phyloP scores from a whole-genome alignment of 2,113 vertebrate genomes.

The Zingel zingel region DNA sequence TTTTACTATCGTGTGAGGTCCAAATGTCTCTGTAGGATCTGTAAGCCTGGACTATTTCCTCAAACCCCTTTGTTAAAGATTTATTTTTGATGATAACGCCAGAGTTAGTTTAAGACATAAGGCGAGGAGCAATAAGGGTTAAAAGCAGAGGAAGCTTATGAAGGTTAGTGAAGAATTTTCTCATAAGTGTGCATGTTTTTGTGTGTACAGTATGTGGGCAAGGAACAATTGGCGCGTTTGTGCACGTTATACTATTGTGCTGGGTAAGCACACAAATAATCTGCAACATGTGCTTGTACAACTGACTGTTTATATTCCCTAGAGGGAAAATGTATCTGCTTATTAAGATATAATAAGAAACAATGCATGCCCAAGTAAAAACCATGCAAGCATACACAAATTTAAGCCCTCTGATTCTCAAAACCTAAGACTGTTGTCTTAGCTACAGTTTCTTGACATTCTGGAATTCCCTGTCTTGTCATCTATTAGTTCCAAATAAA shows the following conservation, averaged over 20 bases:
- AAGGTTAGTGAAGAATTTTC: slow-evolving; percentile 45
- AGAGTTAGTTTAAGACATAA: slow-evolving; percentile 36
- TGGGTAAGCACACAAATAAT: slow-evolving; percentile 55
- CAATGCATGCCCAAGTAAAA: slow-evolving; percentile 57
- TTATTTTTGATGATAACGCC: slow-evolving; percentile 34
- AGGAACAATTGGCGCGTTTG: slow-evolving; percentile 22
- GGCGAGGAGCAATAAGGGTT: slow-evolving; percentile 24
- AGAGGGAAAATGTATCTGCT: slow-evolving; percentile 49
- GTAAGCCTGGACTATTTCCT: slow-evolving; percentile 44
- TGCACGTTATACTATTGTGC: slow-evolving; percentile 36
- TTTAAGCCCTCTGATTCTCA: slow-evolving; percentile 14
- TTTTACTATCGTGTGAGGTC: slow-evolving; percentile 68
- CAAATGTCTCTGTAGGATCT: slow-evolving; percentile 49
- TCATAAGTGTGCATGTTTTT: slow-evolving; percentile 29
- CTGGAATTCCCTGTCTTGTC: background rate
- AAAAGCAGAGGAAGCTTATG: slow-evolving; percentile 28
- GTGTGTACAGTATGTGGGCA: slow-evolving; percentile 8
- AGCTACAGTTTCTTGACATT: background rate
- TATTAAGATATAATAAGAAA: slow-evolving; percentile 49
- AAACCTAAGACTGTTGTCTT: slow-evolving; percentile 23
- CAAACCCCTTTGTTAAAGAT: slow-evolving; percentile 40
- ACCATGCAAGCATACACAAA: slow-evolving; percentile 47
- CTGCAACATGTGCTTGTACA: slow-evolving; percentile 57
- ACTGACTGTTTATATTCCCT: slow-evolving; percentile 54
- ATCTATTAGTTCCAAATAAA: slow-evolving; percentile 11